Evolutionary conservation across 2,797 vertebrate genomes (phyloP), one percentile per base, ranked within the genome.

Genomic region (Gallirallus australis): DNA sequence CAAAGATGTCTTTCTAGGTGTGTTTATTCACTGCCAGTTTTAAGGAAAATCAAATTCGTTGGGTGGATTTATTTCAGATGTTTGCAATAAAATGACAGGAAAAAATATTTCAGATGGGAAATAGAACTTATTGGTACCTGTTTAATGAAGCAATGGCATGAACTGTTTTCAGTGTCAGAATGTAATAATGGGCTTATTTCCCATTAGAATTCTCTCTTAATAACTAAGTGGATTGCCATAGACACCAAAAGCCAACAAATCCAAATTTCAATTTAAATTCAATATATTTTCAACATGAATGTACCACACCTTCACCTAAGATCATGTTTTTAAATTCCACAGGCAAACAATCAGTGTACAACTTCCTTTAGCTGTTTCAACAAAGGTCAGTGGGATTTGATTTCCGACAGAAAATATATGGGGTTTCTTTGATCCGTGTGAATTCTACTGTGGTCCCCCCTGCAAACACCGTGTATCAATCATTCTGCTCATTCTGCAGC

Each of bases 61-160:
- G 27, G 1, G 4, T 81, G 57, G 31, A 65, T 81, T 71, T 81
- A 61, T 72, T 95, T 86, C 35, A 79, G 39, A 76, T 30, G 7
- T 64, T 89, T 86, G 54, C 18, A 92, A 53, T 48, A 70, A 76
- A 11, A 37, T 50, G 28, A 89, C 12, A 31, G 0, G 0, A 2
- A 69, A 84, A 90, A 93, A 25, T 88, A 90, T 42, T 94, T 93
- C 69, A 83, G 20, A 69, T 91, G 61, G 33, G 47, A 65, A 87
- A 85, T 2, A 92, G n/a, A 77, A 75, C 15, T 69, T 70, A 35
- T 9, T 72, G 25, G 6, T 87, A 90, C 5, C 30, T 45, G 12
- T 25, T 52, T 63, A 86, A 83, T 45, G 30, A 86, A 76, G n/a
- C 6, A 76, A 81, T 9, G 19, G 12, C 86, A 94, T 76, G 65